Percentiles rank a stretch among this genome's conserved stretches.
Conservation (phyloP, 35 echinoderm and acorn worm species). For the Apostichopus californicus region DNA sequence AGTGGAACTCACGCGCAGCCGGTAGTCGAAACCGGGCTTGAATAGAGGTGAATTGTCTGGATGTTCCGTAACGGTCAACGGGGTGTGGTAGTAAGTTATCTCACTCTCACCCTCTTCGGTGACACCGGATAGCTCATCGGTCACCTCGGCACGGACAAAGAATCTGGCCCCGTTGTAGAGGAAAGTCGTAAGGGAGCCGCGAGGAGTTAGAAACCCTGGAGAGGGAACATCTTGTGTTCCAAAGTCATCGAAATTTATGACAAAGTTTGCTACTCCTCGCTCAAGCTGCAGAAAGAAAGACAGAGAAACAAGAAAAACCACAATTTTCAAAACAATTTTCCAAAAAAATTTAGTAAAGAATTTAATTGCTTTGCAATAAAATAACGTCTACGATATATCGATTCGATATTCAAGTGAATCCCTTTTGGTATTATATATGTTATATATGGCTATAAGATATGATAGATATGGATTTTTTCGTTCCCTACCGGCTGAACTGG, state of each 20-base stretch:
- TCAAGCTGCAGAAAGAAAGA: background rate
- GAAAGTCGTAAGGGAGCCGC: no score
- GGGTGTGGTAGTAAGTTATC: background rate
- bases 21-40: background rate
- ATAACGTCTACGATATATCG: no score
- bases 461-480: background rate
- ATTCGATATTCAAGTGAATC: no score
- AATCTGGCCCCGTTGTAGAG: background rate
- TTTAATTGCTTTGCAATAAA: no score
- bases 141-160: background rate
- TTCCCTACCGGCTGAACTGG: background rate
- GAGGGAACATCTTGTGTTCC: background rate
- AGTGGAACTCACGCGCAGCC: background rate
- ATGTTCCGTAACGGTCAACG: background rate
- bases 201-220: background rate
- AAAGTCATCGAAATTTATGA: background rate
- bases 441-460: no score
- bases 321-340: no score
- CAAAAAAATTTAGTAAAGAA: no score
- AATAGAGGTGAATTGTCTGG: conserved; percentile 14
- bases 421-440: no score
- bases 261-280: background rate
- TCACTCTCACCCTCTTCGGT: background rate
- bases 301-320: no score
- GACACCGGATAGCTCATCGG: background rate